Base-by-base conservation (phyloP, 64 coral and sea anemone genomes). In the Stylophora pistillata region DNA sequence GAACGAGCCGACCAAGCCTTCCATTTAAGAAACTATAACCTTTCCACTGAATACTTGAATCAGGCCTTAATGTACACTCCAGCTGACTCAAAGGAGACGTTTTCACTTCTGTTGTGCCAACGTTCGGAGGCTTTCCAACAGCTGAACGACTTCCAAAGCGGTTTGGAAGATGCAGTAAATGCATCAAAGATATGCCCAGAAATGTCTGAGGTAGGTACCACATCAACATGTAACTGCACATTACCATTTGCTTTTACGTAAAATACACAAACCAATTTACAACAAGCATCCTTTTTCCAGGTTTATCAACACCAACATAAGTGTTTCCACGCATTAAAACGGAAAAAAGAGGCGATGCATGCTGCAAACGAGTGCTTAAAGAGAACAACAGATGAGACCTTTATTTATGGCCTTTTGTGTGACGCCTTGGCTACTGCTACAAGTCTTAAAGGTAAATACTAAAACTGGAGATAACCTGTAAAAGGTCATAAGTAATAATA, bases 51-150 rank as follows among this genome's bases (percentile, higher is more conserved):
- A 7, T 84, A 37, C 33, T 33, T 69, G 1, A 84, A 70, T 70
- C 10, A 69, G 62, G 80, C 80, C 26, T 30, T 84, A 34, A 84
- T 26, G 20, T 84, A 84, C 60, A 84, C 80, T 27, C 30, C 80
- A 21, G 33, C 30, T 65, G 37, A 84, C 18, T 69, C 33, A 3
- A 84, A n/a, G 10, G 3, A 15, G 13, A 34, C 29, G 5, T 62
- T 69, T n/a, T 84, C 80, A 13, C 62, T 69, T 69, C 62, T 84
- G 62, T 69, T 84, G 69, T 84, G 80, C 34, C 80, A 28, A 53
- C 80, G 80, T 13, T 84, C 80, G 4, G 13, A 84, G 30, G 60
- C 33, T 54, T 33, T 54, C 6, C 60, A 70, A n/a, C 33, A 55
- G 30, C 53, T 84, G 53, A 23, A 62, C 13, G 12, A 84, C 21